Evolutionary conservation across 2,113 vertebrate genomes (phyloP).

Genomic region (Eretmochelys imbricata): DNA sequence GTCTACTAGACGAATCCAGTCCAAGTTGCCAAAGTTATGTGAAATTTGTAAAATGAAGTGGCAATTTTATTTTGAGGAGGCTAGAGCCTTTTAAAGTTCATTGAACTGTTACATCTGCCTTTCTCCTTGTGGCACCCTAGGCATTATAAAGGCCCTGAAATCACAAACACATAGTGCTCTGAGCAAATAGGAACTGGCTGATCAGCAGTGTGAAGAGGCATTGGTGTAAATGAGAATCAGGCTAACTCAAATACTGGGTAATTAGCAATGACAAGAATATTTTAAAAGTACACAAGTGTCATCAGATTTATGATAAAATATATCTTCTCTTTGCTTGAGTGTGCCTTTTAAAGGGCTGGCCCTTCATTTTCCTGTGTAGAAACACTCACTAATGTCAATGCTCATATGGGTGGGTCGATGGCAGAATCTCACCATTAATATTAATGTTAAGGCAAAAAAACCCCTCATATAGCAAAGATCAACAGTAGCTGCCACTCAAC

Average conservation of each 20-base stretch:
- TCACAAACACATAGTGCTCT: background rate
- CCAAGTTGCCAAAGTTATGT: background rate
- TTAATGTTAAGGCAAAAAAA: background rate
- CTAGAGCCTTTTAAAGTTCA: background rate
- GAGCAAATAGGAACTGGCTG: constrained; percentile 4
- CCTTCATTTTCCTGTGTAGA: background rate
- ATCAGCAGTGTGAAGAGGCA: background rate
- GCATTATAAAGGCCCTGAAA: background rate
- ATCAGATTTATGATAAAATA: constrained; percentile 1
- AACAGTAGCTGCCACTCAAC: background rate
- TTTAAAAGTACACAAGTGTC: constrained; percentile 26
- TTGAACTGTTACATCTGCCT: background rate
- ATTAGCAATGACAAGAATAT: constrained; percentile 30
- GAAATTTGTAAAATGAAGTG: background rate
- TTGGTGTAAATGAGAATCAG: background rate
- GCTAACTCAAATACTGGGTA: background rate
- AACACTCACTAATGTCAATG: background rate
- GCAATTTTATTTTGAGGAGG: background rate
- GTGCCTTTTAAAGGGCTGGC: background rate
- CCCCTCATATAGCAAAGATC: background rate
- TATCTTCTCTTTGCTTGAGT: background rate
- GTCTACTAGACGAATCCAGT: background rate
- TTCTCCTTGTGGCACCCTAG: background rate
- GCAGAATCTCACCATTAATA: background rate
- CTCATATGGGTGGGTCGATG: background rate